Evolutionary conservation across 1,140 invertebrate species (phyloP), one percentile per base, ranked within the genome.

Genomic region (Drosophila sp.): DNA sequence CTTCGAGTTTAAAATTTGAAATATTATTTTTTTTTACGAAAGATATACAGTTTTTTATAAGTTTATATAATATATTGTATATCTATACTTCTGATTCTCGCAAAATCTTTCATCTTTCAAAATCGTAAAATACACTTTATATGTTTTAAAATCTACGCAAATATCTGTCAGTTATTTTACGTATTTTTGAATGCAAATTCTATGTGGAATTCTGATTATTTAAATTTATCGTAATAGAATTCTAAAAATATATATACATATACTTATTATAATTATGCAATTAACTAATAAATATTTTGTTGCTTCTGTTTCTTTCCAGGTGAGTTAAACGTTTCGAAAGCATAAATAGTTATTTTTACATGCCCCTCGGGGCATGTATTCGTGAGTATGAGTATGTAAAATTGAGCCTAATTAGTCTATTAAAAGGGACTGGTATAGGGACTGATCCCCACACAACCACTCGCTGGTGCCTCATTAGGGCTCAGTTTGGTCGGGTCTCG

Each of bases 351-450:
- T 27, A 70, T 70, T 77, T 55, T 72, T 44, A 66, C 72, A 57
- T 82, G 83, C 79, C 81, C 69, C 47, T 63, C 27, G 66, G 82
- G 70, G 23, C 44, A 50, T 66, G 67, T 58, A 47, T 76, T 87
- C 79, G 82, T 86, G 82, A 86, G 82, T 86, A 86, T 86, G 50
- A 76, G 83, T 87, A 86, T 86, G 50, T 72, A 82, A 72, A 79
- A 67, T 6, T 65, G 44, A 50, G 44, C 57, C 35, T 79, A 86
- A 87, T 87, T 72, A 86, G 70, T 58, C 62, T 61, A 61, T 44
- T 61, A 61, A 58, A 58, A 58, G 40, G 60, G 35, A 29, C 38
- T 44, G 40, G 38, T 61, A 17, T 17, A 61, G 23, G 32, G n/a
- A 33, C 10, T 38, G 33, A 38, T 35, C 27, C 35, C 35, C 38